These are phyloP conservation scores for Decapterus maruadsi DNA, from an alignment of 2,797 vertebrate genomes.

Conservation along the genomic window DNA sequence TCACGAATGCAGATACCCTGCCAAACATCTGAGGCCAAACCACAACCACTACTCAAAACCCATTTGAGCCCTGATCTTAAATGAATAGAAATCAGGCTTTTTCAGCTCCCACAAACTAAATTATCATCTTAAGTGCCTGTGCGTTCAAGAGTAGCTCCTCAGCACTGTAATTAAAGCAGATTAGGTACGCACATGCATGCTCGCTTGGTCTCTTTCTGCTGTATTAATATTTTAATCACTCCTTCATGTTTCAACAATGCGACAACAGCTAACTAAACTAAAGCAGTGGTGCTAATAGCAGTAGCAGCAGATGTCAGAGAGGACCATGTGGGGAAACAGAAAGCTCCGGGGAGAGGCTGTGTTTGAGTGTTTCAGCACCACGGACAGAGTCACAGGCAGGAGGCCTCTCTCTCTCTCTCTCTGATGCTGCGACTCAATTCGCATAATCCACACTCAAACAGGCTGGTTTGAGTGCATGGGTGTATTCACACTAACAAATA, in stretches of 20 bases:
- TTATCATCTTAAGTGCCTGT: slow-evolving; percentile 1
- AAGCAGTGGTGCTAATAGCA: slow-evolving; percentile 12
- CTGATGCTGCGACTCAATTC: too few species aligned
- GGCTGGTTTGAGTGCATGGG: too few species aligned
- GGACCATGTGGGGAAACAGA: slow-evolving; percentile 6
- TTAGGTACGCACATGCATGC: slow-evolving; percentile 14
- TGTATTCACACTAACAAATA: too few species aligned
- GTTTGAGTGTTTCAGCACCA: slow-evolving; percentile 37
- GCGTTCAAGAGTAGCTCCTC: slow-evolving; percentile 27
- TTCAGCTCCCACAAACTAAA: slow-evolving; percentile 24
- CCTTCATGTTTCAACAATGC: slow-evolving; percentile 47
- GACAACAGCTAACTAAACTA: slow-evolving; percentile 15
- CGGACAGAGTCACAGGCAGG: slow-evolving; percentile 5
- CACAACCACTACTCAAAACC: background rate
- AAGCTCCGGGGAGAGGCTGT: background rate
- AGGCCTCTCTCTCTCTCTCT: slow-evolving; percentile 6
- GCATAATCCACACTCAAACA: too few species aligned
- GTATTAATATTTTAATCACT: slow-evolving; percentile 47
- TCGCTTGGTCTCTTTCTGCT: slow-evolving; percentile 5
- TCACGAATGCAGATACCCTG: background rate
- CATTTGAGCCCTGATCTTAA: slow-evolving; percentile 7
- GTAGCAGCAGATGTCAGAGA: slow-evolving; percentile 24
- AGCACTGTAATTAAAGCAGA: slow-evolving; percentile 20
- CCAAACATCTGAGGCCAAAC: slow-evolving; percentile 15
- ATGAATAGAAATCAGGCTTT: slow-evolving; percentile 2